A percentile compares a stretch with the other conserved stretches of the same genome.
Conservation (phyloP, 2,113 vertebrate genomes). For the Gymnarchus niloticus region DNA sequence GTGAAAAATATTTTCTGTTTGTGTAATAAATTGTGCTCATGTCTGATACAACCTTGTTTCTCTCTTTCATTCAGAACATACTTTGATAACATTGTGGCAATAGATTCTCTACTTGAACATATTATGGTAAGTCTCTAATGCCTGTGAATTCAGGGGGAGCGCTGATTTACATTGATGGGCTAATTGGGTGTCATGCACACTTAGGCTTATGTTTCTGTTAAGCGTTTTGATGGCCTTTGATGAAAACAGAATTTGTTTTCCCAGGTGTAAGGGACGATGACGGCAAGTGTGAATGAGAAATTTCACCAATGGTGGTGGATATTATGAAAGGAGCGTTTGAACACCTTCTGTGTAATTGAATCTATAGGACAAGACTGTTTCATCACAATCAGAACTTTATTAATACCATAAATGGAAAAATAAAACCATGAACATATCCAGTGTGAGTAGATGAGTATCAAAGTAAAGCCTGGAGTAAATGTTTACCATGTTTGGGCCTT, state of each 20-base stretch:
- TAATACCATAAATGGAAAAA: not conserved
- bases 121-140: slow-evolving; percentile 86
- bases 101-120: slow-evolving; percentile 99
- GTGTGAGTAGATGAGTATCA: not conserved
- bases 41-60: slow-evolving; percentile 37
- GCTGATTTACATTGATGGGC: not conserved
- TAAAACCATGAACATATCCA: not conserved
- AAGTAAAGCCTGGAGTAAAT: not conserved
- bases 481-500: not conserved
- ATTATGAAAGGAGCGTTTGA: not conserved
- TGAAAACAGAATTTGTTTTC: not conserved
- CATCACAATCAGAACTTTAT: not conserved
- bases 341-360: not conserved
- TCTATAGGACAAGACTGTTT: not conserved
- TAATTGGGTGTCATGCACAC: not conserved
- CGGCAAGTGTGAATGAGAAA: not conserved
- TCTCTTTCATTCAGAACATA: slow-evolving; percentile 83
- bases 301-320: not conserved
- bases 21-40: not conserved
- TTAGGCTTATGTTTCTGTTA: not conserved
- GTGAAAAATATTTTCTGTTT: not conserved
- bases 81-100: slow-evolving; percentile 99
- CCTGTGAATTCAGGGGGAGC: slow-evolving; percentile 21
- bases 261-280: not conserved
- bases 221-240: not conserved